Evolutionary conservation across 35 echinoderm and acorn worm genomes (phyloP).

Genomic region (Lytechinus pictus): DNA sequence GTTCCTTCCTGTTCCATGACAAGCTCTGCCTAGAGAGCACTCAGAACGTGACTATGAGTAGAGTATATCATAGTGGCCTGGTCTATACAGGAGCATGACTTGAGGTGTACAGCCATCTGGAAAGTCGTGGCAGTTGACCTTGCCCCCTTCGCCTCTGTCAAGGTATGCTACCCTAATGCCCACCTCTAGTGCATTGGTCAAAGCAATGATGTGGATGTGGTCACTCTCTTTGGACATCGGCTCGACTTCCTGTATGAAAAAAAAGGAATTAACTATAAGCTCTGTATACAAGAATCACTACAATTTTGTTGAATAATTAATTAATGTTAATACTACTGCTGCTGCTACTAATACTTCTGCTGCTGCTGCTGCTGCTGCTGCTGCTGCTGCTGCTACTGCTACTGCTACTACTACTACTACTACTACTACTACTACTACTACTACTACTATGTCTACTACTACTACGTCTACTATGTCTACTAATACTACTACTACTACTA

Average conservation of each 20-base stretch:
- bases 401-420: no score
- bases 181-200: conserved; percentile 78
- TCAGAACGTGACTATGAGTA: conserved; percentile 57
- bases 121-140: conserved; percentile 95
- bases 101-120: conserved; percentile 84
- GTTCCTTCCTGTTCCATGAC: not conserved
- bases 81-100: conserved; percentile 86
- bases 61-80: conserved; percentile 98
- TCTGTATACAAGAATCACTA: no score
- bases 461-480: no score
- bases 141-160: conserved; percentile 75
- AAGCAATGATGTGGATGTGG: conserved; percentile 98
- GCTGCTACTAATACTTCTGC: no score
- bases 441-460: no score
- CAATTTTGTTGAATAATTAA: no score
- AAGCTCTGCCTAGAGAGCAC: not conserved
- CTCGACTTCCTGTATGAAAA: conserved; percentile 86
- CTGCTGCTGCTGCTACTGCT: no score
- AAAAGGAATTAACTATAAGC: not conserved
- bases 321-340: no score
- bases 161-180: conserved; percentile 91
- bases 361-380: no score
- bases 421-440: no score
- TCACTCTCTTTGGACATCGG: conserved; percentile 99
- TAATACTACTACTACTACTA: no score